Evolutionary conservation across 1,140 invertebrate genomes (phyloP).

Genomic region (Cydia strobilella): DNA sequence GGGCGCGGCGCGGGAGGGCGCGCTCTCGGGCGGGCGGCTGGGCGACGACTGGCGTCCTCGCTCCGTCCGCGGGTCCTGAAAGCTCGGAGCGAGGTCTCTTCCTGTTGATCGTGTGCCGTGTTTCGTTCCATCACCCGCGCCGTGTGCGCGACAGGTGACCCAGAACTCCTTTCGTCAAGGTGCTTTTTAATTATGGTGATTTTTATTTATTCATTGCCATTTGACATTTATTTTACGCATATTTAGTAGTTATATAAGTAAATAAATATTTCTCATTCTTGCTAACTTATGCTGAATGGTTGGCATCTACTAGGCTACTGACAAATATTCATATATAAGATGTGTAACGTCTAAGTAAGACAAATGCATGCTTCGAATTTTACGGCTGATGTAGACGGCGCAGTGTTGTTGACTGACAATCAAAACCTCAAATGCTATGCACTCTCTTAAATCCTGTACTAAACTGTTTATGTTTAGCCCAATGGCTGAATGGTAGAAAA

Average conservation of each 20-base stretch:
- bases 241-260: background rate
- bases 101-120: constrained; percentile 68
- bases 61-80: constrained; percentile 42
- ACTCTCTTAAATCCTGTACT: too few relatives aligned
- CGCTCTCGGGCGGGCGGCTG: constrained; percentile 64
- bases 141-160: constrained; percentile 72
- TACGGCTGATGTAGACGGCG: too few relatives aligned
- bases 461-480: too few relatives aligned
- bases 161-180: constrained; percentile 52
- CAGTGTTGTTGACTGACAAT: too few relatives aligned
- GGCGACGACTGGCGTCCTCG: constrained; percentile 73
- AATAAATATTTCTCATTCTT: background rate
- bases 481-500: too few relatives aligned
- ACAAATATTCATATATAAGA: too few relatives aligned
- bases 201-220: background rate
- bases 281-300: background rate
- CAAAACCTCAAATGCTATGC: too few relatives aligned
- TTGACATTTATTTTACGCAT: background rate
- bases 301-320: too few relatives aligned
- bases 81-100: constrained; percentile 71
- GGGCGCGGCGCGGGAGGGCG: constrained; percentile 42
- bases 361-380: too few relatives aligned
- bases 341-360: too few relatives aligned
- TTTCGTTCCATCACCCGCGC: background rate
- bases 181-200: constrained; percentile 34